Base-by-base conservation (phyloP, 2,888 invertebrate genomes). In the Netelia virgata region DNA sequence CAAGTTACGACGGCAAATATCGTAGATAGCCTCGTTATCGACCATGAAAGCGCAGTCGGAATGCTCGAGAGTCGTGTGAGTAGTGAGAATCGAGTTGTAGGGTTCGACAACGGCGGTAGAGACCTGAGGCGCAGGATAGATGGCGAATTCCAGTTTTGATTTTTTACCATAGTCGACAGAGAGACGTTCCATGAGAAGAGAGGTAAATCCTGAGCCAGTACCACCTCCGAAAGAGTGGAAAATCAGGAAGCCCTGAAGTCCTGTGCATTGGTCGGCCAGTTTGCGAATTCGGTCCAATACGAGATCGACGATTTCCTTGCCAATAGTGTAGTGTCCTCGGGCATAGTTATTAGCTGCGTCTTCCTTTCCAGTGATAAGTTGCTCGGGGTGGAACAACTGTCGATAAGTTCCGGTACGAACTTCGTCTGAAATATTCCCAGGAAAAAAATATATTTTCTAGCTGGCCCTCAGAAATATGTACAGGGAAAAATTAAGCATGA, bases 321-420 rank as follows among this genome's bases (percentile, higher is more conserved):
- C 99, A 92, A 99, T 98, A 88, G 99, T 99, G 96, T 99, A 99
- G 95, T 99, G 99, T 85, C 99, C 99, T 91, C 99, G 96, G 84
- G 99, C 99, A 89, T 99, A 99, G 95, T 99, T 99, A 95, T 99
- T 99, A 90, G 99, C 99, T 66, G 99, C 99, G 93, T 99, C 98
- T 94, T 98, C 98, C 94, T 99, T 99, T 90, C 98, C 98, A 90
- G 98, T 98, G 94, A 98, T 98, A 94, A 98, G 95, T 94, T 99
- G 99, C 95, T 99, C 99, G 86, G 99, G 99, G 94, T 99, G 99
- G 96, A 99, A 99, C 92, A 99, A 96, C 94, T 98, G 98, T 87
- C 98, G 96, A 95, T 99, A 99, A 89, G 98, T 98, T 91, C 98
- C 98, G 83, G 98, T 98, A 91, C 98, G 96, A 88, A 98, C 98